Evolutionary conservation across 2,888 invertebrate genomes (phyloP), one percentile per base, ranked within the genome.

Genomic region (Sminthurinus aureus): DNA sequence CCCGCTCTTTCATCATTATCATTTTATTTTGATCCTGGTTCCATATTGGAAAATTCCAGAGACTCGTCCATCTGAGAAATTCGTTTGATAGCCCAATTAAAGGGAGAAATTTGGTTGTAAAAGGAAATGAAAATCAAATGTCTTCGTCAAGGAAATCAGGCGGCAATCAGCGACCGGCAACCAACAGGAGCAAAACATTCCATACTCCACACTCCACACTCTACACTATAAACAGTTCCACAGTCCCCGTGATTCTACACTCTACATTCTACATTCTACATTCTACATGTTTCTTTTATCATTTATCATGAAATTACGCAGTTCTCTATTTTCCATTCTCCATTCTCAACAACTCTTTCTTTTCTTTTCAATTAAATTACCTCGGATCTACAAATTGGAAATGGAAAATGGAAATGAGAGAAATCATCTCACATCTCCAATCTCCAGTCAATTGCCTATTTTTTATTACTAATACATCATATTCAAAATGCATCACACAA

Each of bases 21-120:
- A 38, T 38, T 6, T 38, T 38, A 6, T 4, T 38, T 22, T 26
- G 73, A 26, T 78, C 67, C 26, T 74, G 26, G 64, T 58, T 50
- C 26, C 80, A 79, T 83, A 86, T 86, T 84, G 83, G 84, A 84
- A 86, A 85, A 88, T 88, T 88, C 88, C 88, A 83, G 4, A 74
- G 24, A 85, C 80, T 87, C 87, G 87, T 87, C 86, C 86, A 86
- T 85, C 84, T 85, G 83, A 78, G 82, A 85, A 83, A 80, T 81
- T 84, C 84, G 76, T 85, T 85, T 66, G 22, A 26, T 71, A 6
- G 38, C 66, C 26, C 75, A 82, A 76, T 82, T 82, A 82, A 67
- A 74, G 50, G 18, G 50, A 50, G 66, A 38, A 82, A 81, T 81
- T 81, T n/a, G 58, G 74, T 74, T 24, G 11, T 3, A 75, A 75